Evolutionary conservation across 2,113 vertebrate genomes (phyloP).

Genomic region (Zosterops japonicus): DNA sequence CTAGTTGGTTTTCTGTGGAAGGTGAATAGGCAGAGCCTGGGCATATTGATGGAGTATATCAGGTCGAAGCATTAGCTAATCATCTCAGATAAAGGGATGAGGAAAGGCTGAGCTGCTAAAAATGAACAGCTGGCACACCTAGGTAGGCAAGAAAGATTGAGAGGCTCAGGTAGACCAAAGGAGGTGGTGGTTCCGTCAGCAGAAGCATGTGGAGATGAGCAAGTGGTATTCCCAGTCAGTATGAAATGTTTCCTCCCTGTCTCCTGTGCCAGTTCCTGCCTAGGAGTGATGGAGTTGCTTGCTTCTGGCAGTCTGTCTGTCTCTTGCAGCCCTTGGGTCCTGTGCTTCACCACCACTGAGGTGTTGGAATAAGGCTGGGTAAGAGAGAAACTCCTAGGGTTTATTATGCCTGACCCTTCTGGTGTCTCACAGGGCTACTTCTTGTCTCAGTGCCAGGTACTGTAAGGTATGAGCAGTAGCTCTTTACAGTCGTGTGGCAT

Average conservation of each 20-base stretch:
- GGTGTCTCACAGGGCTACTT: background rate
- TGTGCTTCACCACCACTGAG: background rate
- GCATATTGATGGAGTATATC: background rate
- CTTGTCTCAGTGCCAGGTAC: background rate
- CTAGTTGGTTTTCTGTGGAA: background rate
- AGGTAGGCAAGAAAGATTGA: background rate
- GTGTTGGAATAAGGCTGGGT: background rate
- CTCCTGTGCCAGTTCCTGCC: background rate
- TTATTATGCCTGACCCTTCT: background rate
- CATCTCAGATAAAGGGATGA: background rate
- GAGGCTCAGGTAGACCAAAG: background rate
- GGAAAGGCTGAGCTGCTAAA: slow-evolving; percentile 11
- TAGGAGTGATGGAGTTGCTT: accelerated
- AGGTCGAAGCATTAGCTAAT: slow-evolving; percentile 49
- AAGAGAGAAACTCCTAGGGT: background rate
- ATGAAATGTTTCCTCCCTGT: background rate
- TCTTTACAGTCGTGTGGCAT: background rate
- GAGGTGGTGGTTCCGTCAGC: background rate
- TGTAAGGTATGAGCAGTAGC: background rate
- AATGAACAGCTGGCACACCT: background rate
- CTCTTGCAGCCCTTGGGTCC: background rate
- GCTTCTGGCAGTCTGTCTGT: background rate
- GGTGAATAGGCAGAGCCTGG: background rate
- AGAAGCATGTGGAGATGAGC: background rate
- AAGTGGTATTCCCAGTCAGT: background rate